Percentiles rank a stretch among this genome's conserved stretches.
Evolutionary conservation across 2,888 invertebrate species (phyloP).

Genomic region (Drosophila mimica): DNA sequence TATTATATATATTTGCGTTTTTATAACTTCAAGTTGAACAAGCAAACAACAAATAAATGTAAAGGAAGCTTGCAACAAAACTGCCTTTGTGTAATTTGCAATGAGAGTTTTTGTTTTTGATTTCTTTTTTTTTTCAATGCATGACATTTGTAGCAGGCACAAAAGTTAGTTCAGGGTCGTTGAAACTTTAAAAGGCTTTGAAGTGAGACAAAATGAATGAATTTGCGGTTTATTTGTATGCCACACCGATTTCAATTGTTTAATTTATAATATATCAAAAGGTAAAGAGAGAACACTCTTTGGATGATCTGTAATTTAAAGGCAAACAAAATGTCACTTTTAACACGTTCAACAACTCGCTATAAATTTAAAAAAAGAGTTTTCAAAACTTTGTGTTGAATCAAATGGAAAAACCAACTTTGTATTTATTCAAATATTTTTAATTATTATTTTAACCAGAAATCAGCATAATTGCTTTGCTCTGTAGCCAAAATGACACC

Average conservation of each 20-base stretch:
- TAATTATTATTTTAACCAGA: not conserved
- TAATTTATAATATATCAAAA: not conserved
- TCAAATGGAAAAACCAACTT: not conserved
- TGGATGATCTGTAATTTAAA: not conserved
- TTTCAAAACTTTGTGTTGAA: not conserved
- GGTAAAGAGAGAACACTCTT: not conserved
- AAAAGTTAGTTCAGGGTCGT: slow-evolving; percentile 50
- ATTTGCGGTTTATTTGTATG: slow-evolving; percentile 28
- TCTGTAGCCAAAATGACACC: not conserved
- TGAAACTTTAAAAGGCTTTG: slow-evolving; percentile 37
- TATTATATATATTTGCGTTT: slow-evolving; percentile 23
- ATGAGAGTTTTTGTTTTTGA: slow-evolving; percentile 17
- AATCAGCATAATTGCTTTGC: not conserved
- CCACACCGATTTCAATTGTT: slow-evolving; percentile 29
- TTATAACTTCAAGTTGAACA: slow-evolving; percentile 19
- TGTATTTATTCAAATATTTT: not conserved
- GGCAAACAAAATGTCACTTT: not conserved
- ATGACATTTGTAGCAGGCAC: slow-evolving; percentile 39
- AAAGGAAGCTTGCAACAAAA: slow-evolving; percentile 46
- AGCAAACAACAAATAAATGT: slow-evolving; percentile 44
- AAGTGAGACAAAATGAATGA: slow-evolving; percentile 21
- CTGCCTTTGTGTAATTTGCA: slow-evolving; percentile 48
- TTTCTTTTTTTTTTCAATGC: slow-evolving; percentile 7
- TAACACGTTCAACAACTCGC: not conserved
- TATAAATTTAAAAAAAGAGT: not conserved